These are phyloP conservation scores for Centropyge bicolor DNA, from an alignment of 2,797 vertebrate species.

Conservation along the genomic window DNA sequence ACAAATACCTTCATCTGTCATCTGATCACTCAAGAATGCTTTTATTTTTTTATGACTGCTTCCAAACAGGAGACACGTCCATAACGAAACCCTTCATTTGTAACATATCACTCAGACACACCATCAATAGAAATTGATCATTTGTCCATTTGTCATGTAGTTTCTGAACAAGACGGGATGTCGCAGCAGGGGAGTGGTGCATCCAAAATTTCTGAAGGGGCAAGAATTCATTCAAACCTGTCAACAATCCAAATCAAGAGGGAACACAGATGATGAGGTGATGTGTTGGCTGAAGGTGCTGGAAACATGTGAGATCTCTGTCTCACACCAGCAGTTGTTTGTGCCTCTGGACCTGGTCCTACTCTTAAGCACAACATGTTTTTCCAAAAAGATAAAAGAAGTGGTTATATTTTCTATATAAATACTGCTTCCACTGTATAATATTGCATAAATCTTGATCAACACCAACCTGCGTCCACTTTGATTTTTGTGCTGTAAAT, in stretches of 20 bases:
- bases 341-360: neutral
- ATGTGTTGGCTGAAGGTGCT: conserved; percentile 10
- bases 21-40: conserved; percentile 27
- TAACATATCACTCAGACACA: conserved; percentile 50
- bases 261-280: conserved; percentile 35
- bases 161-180: conserved; percentile 27
- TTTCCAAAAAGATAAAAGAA: neutral
- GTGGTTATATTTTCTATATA: neutral
- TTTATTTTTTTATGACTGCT: conserved; percentile 29
- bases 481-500: neutral
- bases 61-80: conserved; percentile 45
- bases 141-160: conserved; percentile 62
- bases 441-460: neutral
- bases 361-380: neutral
- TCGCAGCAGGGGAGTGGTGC: conserved; percentile 37
- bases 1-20: conserved; percentile 46
- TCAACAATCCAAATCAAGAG: conserved; percentile 32
- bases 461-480: no score
- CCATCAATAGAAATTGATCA: conserved; percentile 53
- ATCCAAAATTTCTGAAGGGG: conserved; percentile 13
- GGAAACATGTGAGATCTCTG: conserved; percentile 16
- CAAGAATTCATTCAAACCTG: conserved; percentile 47
- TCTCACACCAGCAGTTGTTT: neutral
- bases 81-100: conserved; percentile 52
- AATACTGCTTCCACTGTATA: neutral